Evolutionary conservation across 2,888 invertebrate genomes (phyloP).

Genomic region (Alcis repandata): DNA sequence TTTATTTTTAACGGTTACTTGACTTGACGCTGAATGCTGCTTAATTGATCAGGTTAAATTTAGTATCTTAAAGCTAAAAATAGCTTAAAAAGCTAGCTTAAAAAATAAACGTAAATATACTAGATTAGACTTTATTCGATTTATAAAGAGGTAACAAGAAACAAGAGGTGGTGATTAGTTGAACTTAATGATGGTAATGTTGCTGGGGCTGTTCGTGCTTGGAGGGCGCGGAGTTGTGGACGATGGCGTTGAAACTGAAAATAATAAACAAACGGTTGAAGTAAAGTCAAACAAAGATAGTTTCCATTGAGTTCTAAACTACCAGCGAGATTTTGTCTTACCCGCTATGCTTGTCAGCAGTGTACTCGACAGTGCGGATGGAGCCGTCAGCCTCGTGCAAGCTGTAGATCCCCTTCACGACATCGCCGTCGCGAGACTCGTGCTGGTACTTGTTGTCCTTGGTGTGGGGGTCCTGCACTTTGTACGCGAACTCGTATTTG

Average conservation of each 20-base stretch:
- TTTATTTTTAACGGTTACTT: too few species aligned
- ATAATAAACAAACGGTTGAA: constrained; percentile 14
- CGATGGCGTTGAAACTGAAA: constrained; percentile 83
- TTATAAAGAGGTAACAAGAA: constrained; percentile 42
- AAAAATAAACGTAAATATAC: neutral
- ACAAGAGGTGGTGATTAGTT: constrained; percentile 30
- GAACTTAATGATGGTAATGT: constrained; percentile 50
- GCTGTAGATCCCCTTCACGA: constrained; percentile 79
- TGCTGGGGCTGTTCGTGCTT: constrained; percentile 62
- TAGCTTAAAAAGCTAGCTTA: too few species aligned
- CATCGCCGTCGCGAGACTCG: constrained; percentile 84
- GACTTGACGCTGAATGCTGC: too few species aligned
- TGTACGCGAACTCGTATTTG: constrained; percentile 84
- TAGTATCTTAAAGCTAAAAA: too few species aligned
- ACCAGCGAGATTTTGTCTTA: constrained; percentile 51
- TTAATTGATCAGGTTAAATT: too few species aligned
- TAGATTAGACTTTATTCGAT: constrained; percentile 46
- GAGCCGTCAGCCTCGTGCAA: constrained; percentile 68
- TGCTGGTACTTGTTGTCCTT: constrained; percentile 85
- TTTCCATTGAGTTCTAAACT: too few species aligned
- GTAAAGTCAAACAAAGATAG: neutral
- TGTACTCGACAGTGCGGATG: constrained; percentile 71
- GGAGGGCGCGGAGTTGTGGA: constrained; percentile 73
- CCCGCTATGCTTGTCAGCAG: constrained; percentile 81
- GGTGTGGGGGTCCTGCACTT: constrained; percentile 84